Conservation (phyloP, 2,797 vertebrate species). For the Oceanodroma leucorhoa region DNA sequence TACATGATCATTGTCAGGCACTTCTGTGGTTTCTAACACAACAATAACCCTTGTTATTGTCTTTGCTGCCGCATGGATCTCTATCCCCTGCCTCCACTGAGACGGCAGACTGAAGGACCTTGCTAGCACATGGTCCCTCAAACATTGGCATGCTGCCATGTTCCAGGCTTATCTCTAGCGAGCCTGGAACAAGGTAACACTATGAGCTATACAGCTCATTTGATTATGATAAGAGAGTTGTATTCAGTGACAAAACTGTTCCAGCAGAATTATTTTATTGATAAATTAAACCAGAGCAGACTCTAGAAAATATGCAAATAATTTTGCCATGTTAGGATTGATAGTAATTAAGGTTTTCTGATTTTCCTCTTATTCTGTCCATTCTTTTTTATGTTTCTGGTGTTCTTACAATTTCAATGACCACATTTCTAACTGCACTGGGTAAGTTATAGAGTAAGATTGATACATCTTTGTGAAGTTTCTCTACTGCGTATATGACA, state of each 20-base stretch:
- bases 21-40: neutral
- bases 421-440: neutral
- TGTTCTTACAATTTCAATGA: neutral
- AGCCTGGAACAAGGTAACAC: neutral
- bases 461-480: neutral
- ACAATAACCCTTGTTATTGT: neutral
- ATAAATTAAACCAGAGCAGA: neutral
- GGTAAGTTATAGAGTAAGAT: neutral
- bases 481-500: neutral
- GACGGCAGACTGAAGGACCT: neutral
- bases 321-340: neutral
- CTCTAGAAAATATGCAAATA: neutral
- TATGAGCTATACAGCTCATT: neutral
- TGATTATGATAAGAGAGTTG: neutral
- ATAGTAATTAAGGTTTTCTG: neutral
- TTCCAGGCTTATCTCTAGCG: neutral
- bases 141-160: rapidly evolving
- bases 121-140: neutral
- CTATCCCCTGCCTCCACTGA: neutral
- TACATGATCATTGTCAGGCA: rapidly evolving
- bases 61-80: neutral
- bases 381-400: neutral
- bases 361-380: neutral
- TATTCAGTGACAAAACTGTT: neutral
- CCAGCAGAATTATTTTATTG: neutral